These are phyloP conservation scores for Drosophila pseudotalamancana DNA, from an alignment of 2,888 invertebrate species.

Conservation along the genomic window DNA sequence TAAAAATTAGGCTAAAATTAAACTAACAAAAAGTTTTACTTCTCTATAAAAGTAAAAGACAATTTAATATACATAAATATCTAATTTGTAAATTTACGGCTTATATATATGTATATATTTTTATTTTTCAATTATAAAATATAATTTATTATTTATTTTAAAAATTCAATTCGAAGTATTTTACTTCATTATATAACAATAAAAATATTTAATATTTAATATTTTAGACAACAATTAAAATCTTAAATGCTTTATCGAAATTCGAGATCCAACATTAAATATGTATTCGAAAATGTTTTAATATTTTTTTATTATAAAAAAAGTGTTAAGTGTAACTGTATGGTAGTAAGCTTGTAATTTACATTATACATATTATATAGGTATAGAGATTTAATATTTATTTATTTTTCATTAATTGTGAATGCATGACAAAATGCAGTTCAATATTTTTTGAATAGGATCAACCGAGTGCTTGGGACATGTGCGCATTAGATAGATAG, in stretches of 20 bases:
- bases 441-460: slow-evolving; percentile 25
- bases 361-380: not conserved
- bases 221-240: not conserved
- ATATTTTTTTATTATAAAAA: not conserved
- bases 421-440: slow-evolving; percentile 77
- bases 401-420: slow-evolving; percentile 33
- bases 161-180: too few species aligned
- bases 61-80: not conserved
- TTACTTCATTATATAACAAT: not conserved
- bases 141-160: too few species aligned
- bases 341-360: slow-evolving; percentile 1
- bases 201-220: not conserved
- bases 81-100: too few species aligned
- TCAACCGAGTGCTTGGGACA: slow-evolving; percentile 3
- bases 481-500: slow-evolving; percentile 6
- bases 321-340: slow-evolving; percentile 8
- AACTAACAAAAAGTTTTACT: not conserved
- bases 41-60: too few species aligned
- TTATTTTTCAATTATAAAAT: too few species aligned
- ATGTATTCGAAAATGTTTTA: not conserved
- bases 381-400: not conserved
- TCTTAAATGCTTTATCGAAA: slow-evolving; percentile 5
- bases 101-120: too few species aligned
- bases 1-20: not conserved
- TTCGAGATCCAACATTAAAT: slow-evolving; percentile 1